Conservation (phyloP, 2,888 invertebrate species). For the Sphaerophoria rueppellii region DNA sequence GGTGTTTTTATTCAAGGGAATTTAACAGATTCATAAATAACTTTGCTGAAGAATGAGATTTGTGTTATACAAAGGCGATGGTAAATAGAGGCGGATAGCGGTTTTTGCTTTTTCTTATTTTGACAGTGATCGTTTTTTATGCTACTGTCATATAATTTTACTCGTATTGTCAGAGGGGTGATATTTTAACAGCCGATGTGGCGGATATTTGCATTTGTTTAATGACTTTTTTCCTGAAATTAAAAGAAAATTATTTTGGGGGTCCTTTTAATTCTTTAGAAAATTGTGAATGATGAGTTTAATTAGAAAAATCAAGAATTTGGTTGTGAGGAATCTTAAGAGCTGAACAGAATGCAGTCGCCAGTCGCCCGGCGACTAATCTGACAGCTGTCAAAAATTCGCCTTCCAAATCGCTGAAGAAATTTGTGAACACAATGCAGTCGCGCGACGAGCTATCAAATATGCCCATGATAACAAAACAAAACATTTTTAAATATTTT, state of each 20-base stretch:
- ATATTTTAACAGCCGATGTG: not conserved
- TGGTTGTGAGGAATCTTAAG: no score
- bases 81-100: constrained; percentile 15
- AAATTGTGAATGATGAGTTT: not conserved
- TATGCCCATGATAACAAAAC: no score
- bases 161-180: constrained; percentile 27
- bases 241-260: not conserved
- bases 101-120: constrained; percentile 32
- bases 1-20: constrained; percentile 74
- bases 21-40: constrained; percentile 76
- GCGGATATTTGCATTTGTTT: constrained; percentile 28
- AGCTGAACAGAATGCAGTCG: no score
- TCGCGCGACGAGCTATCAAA: no score
- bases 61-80: constrained; percentile 6
- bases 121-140: constrained; percentile 68
- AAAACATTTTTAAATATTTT: no score
- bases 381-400: no score
- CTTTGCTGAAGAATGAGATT: constrained; percentile 57
- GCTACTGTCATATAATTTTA: constrained; percentile 45
- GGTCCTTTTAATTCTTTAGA: constrained; percentile 31
- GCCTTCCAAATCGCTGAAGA: no score
- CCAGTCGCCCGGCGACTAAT: no score
- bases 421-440: no score
- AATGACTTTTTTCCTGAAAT: constrained; percentile 41
- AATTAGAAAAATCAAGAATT: not conserved